Evolutionary conservation across 2,888 invertebrate species (phyloP), one percentile per base, ranked within the genome.

Genomic region (Blomia tropicalis): DNA sequence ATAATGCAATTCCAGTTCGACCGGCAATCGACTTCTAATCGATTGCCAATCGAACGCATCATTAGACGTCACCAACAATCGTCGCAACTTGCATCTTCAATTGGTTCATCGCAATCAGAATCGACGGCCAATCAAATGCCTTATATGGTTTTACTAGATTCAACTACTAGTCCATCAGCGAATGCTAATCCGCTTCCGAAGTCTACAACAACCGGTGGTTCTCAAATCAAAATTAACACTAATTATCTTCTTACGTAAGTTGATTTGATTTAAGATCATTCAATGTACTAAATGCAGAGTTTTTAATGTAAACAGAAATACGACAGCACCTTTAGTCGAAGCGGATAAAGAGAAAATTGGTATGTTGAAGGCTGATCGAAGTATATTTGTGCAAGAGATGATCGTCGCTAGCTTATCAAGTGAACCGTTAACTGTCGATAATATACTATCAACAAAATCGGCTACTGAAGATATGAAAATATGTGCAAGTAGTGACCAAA

Each of bases 1-100:
- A 91, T 92, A 78, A 90, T 92, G 88, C 92, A 92, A 77, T 78
- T 89, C 72, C 91, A 91, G 75, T 43, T 62, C 29, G 62, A 56
- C 32, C 19, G 58, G 22, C 7, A 51, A n/a, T 19, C 23, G 11
- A 19, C 61, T 2, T 63, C 58, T 14, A 58, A 63, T 41, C 43
- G 63, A 23, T 43, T 58, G 27, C 63, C 63, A n/a, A 63, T 63
- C 17, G 63, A 63, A 25, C 43, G 54, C n/a, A 43, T 64, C 1
- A 63, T 58, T 14, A 30, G 64, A n/a, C 32, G 64, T 22, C 61
- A 64, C 43, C 64, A 64, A 58, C 64, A 64, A 27, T 29, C 58
- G 30, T 59, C 61, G 31, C 59, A 59, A 60, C 43, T 29, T 23
- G 27, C 29, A 54, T 44, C 54, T 23, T 47, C 36, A 30, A 32